Conservation (phyloP, 1,140 invertebrate genomes). For the Pachypsylla venusta region DNA sequence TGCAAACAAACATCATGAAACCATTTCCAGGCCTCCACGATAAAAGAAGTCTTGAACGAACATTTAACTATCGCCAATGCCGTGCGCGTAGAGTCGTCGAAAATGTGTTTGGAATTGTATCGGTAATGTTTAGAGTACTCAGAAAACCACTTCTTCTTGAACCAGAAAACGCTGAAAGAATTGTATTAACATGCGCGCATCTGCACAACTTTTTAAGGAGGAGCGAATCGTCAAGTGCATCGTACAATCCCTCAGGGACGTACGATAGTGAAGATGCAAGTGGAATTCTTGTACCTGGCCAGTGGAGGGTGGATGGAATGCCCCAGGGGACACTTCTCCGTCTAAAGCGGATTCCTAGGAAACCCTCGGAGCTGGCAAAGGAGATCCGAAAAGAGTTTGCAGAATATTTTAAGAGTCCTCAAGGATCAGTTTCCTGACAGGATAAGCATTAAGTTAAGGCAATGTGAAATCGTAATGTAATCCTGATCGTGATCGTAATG, state of each 20-base stretch:
- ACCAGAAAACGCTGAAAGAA: slow-evolving; percentile 15
- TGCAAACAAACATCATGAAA: not conserved
- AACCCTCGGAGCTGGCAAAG: slow-evolving; percentile 1
- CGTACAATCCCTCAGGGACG: slow-evolving; percentile 11
- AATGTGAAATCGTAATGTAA: no score
- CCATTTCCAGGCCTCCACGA: not conserved
- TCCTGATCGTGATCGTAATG: no score
- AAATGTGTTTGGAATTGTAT: slow-evolving; percentile 30
- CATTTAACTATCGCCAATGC: slow-evolving; percentile 28
- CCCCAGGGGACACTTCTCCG: not conserved
- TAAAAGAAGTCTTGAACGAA: slow-evolving; percentile 18
- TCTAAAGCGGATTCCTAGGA: slow-evolving; percentile 1
- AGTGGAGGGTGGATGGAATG: not conserved
- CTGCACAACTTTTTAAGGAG: slow-evolving; percentile 16
- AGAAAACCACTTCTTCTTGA: slow-evolving; percentile 18
- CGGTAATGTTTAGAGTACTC: slow-evolving; percentile 17
- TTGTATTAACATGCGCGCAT: slow-evolving; percentile 12
- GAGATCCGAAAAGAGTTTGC: slow-evolving; percentile 5
- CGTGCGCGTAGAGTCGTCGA: slow-evolving; percentile 27
- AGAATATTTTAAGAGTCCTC: slow-evolving; percentile 14
- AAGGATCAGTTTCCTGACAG: no score
- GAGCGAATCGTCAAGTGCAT: slow-evolving; percentile 15
- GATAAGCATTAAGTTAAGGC: no score
- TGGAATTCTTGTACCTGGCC: not conserved
- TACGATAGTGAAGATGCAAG: slow-evolving; percentile 9